Base-by-base conservation (phyloP, 1,140 invertebrate species). In the Phenacoccus solenopsis region DNA sequence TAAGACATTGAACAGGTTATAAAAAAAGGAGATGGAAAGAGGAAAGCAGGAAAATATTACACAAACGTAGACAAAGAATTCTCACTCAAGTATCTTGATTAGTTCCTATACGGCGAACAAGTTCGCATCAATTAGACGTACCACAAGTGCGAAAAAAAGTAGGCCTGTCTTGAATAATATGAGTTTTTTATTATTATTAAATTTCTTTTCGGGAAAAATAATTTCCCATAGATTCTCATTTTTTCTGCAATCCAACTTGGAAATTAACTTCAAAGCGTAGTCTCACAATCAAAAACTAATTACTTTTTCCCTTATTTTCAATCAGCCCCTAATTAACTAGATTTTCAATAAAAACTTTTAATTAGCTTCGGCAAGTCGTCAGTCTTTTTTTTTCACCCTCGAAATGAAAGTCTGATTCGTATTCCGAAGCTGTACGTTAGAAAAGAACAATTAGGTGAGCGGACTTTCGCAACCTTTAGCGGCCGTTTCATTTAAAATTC, bases 391-490 rank as follows among this genome's bases (percentile, higher is more conserved):
- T 64, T 20, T 59, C n/a, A 4, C 7, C 25, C 21, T 27, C 13
- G 25, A 64, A 27, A 64, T 25, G 25, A 64, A 64, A 64, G 25
- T 64, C 59, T 64, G 21, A 64, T 64, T 64, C 59, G 59, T 64
- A 64, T 64, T 64, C 59, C 21, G 59, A 5, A 24, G 59, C 20
- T 24, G 59, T 64, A 64, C 59, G 59, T 64, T 24, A 64, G 59
- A 64, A 64, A 64, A 64, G 59, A 64, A 64, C 59, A 64, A 64
- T 64, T 64, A 64, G 59, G 59, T 64, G 59, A 64, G 59, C 59
- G 59, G 59, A 64, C 59, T 64, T 64, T 64, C 25, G 59, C 59
- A 64, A 64, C 59, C 59, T 64, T 64, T 64, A 27, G 59, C 59
- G 59, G 59, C 59, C 59, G 21, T 64, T 64, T 64, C 59, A 64